Base-by-base conservation (phyloP, 2,113 vertebrate species). In the Engraulis encrasicolus region DNA sequence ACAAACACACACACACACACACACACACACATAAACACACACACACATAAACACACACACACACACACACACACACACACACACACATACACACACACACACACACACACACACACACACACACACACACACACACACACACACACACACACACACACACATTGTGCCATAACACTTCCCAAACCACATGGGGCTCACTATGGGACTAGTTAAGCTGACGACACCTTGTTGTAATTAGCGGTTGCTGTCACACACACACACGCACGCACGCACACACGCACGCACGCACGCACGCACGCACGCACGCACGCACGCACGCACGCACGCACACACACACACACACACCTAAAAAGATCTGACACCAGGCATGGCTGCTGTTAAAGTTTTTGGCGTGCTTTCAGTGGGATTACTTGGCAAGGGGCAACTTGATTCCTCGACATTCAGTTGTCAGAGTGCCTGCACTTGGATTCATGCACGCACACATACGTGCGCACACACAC, bases 391-490 rank as follows among this genome's bases (percentile, higher is more conserved):
- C 66, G 66, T 15, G 12, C 66, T 34, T 31, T 74, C 66, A 74
- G 2, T 15, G 14, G 66, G 66, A 74, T 74, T 74, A 74, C 66
- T 74, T 74, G 66, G 27, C 66, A 74, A 74, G 66, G 6, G 66
- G 66, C 12, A 74, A 74, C 27, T 74, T 12, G 14, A 74, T 74
- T 74, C 23, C 66, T 31, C 31, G 9, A 74, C 66, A 74, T 34
- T 74, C 23, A 27, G 0, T 34, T 74, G 27, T 74, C 66, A 74
- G 31, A 74, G 66, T 31, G 3, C 1, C 58, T 2, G 58, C 58
- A 12, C n/a, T n/a, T n/a, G n/a, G n/a, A n/a, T n/a, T 5, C 40
- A 45, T 9, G 9, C 40, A 45, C 40, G n/a, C n/a, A n/a, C n/a
- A n/a, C n/a, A n/a, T n/a, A n/a, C 40, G 40, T 45, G 40, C 9